Evolutionary conservation across 2,888 invertebrate species (phyloP).

Genomic region (Carabus problematicus): DNA sequence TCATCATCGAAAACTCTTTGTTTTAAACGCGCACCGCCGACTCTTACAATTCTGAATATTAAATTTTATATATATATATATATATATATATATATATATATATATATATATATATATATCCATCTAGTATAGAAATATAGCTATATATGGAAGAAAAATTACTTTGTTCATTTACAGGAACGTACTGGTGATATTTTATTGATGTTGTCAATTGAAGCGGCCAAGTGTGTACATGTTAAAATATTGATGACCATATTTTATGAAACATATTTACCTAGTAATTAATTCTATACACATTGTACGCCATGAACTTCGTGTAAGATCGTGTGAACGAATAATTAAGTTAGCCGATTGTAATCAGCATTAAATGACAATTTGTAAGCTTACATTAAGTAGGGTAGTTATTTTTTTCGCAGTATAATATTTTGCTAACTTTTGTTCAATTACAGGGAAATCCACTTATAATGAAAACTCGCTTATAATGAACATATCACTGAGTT

Average conservation of each 20-base stretch:
- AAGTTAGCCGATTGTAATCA: no score
- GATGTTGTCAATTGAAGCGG: constrained; percentile 24
- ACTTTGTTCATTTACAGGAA: constrained; percentile 20
- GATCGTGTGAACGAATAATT: no score
- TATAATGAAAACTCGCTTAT: no score
- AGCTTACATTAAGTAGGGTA: no score
- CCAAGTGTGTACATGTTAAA: constrained; percentile 1
- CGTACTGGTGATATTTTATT: constrained; percentile 23
- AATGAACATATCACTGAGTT: no score
- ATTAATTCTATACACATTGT: constrained; percentile 22
- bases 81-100: no score
- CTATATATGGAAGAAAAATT: constrained; percentile 37
- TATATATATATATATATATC: no score
- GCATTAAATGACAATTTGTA: no score
- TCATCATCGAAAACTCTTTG: constrained; percentile 28
- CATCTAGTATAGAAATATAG: no score
- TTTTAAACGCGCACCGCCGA: constrained; percentile 28
- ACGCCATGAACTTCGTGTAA: not conserved
- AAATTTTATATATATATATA: constrained; percentile 20
- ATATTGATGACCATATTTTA: constrained; percentile 31
- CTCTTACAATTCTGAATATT: constrained; percentile 26
- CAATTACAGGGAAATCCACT: no score
- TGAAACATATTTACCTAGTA: constrained; percentile 7
- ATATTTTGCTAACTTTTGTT: no score
- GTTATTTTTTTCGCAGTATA: no score